Evolutionary conservation across 2,113 vertebrate genomes (phyloP), one percentile per base, ranked within the genome.

Genomic region (Leucopsar rothschildi): DNA sequence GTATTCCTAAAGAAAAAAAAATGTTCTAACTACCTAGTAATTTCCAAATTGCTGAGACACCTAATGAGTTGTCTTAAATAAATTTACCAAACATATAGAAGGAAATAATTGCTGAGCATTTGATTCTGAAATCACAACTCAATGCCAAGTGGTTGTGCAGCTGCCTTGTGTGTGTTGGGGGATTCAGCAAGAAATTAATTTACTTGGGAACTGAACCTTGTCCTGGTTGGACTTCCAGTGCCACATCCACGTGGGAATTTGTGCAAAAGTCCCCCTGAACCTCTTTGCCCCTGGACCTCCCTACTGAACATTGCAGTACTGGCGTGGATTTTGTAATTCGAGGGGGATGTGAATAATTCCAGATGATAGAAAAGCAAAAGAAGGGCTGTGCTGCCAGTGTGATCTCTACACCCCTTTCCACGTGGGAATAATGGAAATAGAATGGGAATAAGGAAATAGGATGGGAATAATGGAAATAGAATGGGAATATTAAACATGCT

Each of bases 31-130:
- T 76, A 93, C 76, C 88, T 95, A 84, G 77, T 96, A 83, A 94
- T 95, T 96, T 96, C 88, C 93, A 96, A 82, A 97, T 91, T 96
- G 84, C 78, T 86, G 52, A 93, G 93, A 95, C 64, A 92, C 86
- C 96, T 94, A 84, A 80, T 93, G 72, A 90, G 66, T 90, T 95
- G 68, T 80, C 78, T 84, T 95, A 92, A 92, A 88, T 94, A 91
- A 92, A 81, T 95, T 96, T 93, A 90, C 68, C 92, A 87, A 93
- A 96, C 63, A 6, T 71, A 81, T 31, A 90, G 88, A 81, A 96
- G 79, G 73, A 92, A 82, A 93, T 95, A 90, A 95, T 96, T 96
- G 83, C 53, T 84, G 93, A 93, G 81, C n/a, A 14, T 93, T 96
- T 85, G n/a, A 85, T 92, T 90, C 91, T 84, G 89, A 93, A 96